Base-by-base conservation (phyloP, 2,888 invertebrate species). In the Meghimatium bilineatum region DNA sequence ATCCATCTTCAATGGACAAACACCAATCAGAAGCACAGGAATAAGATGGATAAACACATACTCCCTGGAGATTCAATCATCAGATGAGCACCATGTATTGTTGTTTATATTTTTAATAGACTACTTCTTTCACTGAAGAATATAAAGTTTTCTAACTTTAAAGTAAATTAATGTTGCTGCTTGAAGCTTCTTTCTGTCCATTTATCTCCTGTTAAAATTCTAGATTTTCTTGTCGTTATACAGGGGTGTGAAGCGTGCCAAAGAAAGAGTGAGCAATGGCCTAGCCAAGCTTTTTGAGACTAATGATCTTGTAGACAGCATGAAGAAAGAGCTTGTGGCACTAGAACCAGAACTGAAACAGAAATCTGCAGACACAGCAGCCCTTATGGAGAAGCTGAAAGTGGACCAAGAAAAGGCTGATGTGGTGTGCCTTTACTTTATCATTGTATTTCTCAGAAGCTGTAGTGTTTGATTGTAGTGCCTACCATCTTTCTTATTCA, bases 341-440 rank as follows among this genome's bases (percentile, higher is more conserved):
- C 95, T 98, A 94, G 97, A 96, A 87, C 98, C 98, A 0, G 95
- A 96, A 87, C 94, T 98, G 74, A 96, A 96, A 80, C 95, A 95
- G 87, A 97, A 97, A 92, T 96, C 96, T 0, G 95, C 95, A 20
- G 96, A 96, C 89, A 96, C 97, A 80, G 95, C 96, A 67, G 95
- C 95, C 60, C 94, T 98, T 44, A 96, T 97, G 94, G 95, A 95
- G 84, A 95, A 95, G 89, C 94, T 98, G 14, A 96, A 95, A 29
- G 95, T 96, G 77, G 97, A 98, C 92, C 97, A 97, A 91, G 95
- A 95, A 83, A 95, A 96, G 85, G 97, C 97, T 0, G 97, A 98
- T 93, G 95, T 95, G 93, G 97, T 93, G 84, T 86, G 89, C 85
- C 2, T 1, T 26, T 34, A 20, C 2, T 29, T 23, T 12, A n/a